A percentile compares a stretch with the other conserved stretches of the same genome.
Evolutionary conservation across 2,797 vertebrate genomes (phyloP).

Genomic region (Periparus ater): DNA sequence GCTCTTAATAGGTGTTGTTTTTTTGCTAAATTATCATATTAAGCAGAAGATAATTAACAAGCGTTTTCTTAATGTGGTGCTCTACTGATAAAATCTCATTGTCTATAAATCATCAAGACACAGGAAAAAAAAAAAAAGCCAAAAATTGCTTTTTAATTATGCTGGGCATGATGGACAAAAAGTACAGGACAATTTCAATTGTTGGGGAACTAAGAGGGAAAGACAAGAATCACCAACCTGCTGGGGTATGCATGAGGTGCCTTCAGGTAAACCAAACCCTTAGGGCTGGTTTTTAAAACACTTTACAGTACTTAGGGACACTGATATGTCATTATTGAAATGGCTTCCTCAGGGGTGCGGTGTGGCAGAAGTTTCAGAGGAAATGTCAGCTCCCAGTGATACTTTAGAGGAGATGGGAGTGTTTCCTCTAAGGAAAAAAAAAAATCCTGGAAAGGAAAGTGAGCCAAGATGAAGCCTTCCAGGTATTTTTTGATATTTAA

Average conservation of each 20-base stretch:
- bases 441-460: background rate
- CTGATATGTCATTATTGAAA: background rate
- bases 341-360: background rate
- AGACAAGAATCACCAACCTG: background rate
- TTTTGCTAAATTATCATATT: constrained; percentile 80
- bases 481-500: background rate
- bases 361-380: background rate
- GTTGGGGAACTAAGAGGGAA: background rate
- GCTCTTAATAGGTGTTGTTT: constrained; percentile 77
- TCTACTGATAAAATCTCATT: constrained; percentile 69
- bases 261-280: background rate
- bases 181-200: background rate
- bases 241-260: background rate
- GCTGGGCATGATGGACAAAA: background rate
- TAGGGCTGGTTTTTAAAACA: background rate
- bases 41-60: constrained; percentile 79
- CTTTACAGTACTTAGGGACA: background rate
- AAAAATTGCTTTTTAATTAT: constrained; percentile 62
- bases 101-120: constrained; percentile 73
- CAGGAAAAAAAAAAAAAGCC: background rate
- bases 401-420: background rate
- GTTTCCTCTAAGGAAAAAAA: background rate
- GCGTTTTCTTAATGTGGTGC: constrained; percentile 70
- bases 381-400: background rate
- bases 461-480: background rate